Base-by-base conservation (phyloP, 2,797 vertebrate species). In the Sylvia borin region DNA sequence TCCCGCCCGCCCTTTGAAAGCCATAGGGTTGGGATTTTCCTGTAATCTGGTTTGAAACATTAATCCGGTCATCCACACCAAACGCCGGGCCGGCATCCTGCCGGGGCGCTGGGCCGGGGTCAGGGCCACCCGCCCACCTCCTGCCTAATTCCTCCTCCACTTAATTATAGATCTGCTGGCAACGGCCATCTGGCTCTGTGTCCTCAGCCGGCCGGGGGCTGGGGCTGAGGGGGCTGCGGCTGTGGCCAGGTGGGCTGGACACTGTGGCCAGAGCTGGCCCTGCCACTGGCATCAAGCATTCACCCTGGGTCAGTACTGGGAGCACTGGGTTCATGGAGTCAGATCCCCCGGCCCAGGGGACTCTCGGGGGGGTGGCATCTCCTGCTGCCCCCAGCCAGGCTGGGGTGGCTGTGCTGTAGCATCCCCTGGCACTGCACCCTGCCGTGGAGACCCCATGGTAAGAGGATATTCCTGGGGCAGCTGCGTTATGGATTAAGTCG, bases 1-100 rank as follows among this genome's bases (percentile, higher is more conserved):
- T 93, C 88, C 88, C 7, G 5, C 34, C 75, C 40, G 91, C 81
- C 95, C 90, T 85, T 94, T 90, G 96, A 92, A 93, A 96, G 84
- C 53, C 93, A 81, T 10, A 13, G 34, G 91, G 57, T 31, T 45
- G 83, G 90, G 93, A 93, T 96, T 95, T 96, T 86, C 85, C 32
- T 22, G 16, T 95, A 96, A 92, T 94, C 95, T 79, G 95, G 89
- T 92, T 95, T 76, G 88, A 92, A 90, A 88, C 91, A 26, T 82
- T 95, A 92, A 97, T 88, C 93, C 58, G 50, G 80, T 93, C 92
- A 92, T 94, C 93, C 90, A 88, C 92, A 95, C 94, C 93, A 67
- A 95, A 91, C 61, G 74, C 85, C 64, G 68, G 85, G 76, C 83
- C n/a, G 43, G 91, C 83, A 96, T 88, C 92, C 91, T 87, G 77